Evolutionary conservation across 2,797 vertebrate species (phyloP), one percentile per base, ranked within the genome.

Genomic region (Lemur catta): DNA sequence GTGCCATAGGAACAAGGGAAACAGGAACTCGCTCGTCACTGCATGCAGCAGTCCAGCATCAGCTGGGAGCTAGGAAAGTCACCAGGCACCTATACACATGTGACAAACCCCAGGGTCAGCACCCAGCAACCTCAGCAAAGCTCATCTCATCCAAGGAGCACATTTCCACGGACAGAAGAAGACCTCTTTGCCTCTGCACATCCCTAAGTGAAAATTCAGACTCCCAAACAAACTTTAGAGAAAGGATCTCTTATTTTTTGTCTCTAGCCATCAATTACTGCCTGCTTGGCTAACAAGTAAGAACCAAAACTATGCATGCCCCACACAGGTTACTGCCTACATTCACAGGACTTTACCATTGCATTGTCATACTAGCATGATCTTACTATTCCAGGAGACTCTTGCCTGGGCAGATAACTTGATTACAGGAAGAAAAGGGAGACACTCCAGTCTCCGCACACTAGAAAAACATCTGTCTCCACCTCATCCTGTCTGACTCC

Each of bases 201-300:
- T 61, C 20, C 26, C 38, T 61, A 55, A n/a, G 30, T 28, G 22
- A 93, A 92, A 92, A 20, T 5, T 30, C 46, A 89, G 76, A 74
- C 26, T 88, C 26, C 24, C 22, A 46, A 71, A 82, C 33, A 80
- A 80, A 76, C 46, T 61, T 69, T 1, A 12, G 33, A 79, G 33
- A 96, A 85, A 95, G 30, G 0, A 7, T 92, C 61, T 43, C 46
- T 24, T 85, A 13, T 55, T 52, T 72, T 69, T 79, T 80, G 28
- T 72, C 26, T 67, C 76, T 38, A 88, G 26, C 4, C 50, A 61
- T 52, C 30, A 30, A 4, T 79, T 65, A 86, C 14, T 24, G 78
- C 28, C 41, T 46, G 15, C 17, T 12, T 86, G 57, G 20, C 57
- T 63, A 59, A 38, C 14, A 90, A 89, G 28, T 13, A 28, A 92